Evolutionary conservation across 2,888 invertebrate species (phyloP), one percentile per base, ranked within the genome.

Genomic region (Syritta pipiens): DNA sequence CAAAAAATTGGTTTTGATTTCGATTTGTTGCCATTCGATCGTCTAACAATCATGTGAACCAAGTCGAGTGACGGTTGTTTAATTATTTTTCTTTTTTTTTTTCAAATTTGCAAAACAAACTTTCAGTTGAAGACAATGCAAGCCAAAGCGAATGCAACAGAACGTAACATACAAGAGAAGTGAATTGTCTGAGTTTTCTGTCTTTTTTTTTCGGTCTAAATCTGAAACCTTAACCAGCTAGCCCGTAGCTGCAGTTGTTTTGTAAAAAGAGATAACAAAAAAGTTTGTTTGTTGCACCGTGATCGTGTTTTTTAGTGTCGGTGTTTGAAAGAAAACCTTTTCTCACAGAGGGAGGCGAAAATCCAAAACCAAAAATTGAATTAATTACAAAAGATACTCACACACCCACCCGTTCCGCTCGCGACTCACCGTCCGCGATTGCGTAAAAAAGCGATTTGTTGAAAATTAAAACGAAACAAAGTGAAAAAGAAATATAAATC

Each of bases 361-460:
- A 57, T 48, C 17, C 9, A 44, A 65, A 65, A 63, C 49, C 28
- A 35, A 48, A 42, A 22, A 42, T 57, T 37, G 46, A 67, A 67
- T 49, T n/a, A 51, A 51, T 40, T 28, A 44, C 17, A 19, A 30
- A 40, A 30, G 26, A 40, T 40, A 49, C 51, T 28, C 28, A 32
- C 53, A 24, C 48, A 59, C 65, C 65, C 57, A 40, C 10, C 63
- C 32, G 14, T 30, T 30, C 26, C 19, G 59, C 30, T 24, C 71
- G 20, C 55, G 19, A 53, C 48, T 35, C 24, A 26, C 35, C 63
- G 37, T 14, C 42, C 37, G 42, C 67, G 65, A 74, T 79, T 79
- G 79, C 79, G 79, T 79, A 79, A 79, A 79, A 30, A 79, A 62
- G 72, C 51, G 74, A 74, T 74, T 79, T 60, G 55, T 44, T 79